Percentiles rank a stretch among this genome's conserved stretches.
Evolutionary conservation across 2,113 vertebrate genomes (phyloP).

Genomic region (Emydocephalus ijimae): DNA sequence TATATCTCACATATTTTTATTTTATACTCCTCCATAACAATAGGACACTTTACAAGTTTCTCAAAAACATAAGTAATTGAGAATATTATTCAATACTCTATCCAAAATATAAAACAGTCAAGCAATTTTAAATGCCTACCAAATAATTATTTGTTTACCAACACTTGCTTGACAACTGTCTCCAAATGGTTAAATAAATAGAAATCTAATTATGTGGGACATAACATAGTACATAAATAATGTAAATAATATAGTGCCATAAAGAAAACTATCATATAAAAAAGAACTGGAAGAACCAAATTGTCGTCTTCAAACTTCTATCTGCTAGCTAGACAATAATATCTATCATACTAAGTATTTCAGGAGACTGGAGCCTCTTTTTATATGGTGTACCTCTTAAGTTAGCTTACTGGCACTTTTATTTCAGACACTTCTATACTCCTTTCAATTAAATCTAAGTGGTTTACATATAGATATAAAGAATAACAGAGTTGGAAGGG

Average conservation of each 20-base stretch:
- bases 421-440: not conserved
- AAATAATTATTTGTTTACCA: not conserved
- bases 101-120: not conserved
- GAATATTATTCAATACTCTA: not conserved
- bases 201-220: not conserved
- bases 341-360: not conserved
- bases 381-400: not conserved
- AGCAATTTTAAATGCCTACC: not conserved
- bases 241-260: not conserved
- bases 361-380: not conserved
- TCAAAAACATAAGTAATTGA: not conserved
- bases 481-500: not conserved
- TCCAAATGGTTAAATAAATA: not conserved
- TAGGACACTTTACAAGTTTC: not conserved
- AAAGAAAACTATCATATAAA: not conserved
- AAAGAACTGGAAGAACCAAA: not conserved
- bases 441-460: not conserved
- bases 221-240: not conserved
- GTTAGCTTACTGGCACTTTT: not conserved
- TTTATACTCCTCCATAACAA: not conserved
- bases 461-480: not conserved
- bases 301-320: not conserved
- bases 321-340: not conserved
- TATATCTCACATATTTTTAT: not conserved
- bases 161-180: not conserved